These are phyloP conservation scores for Vimba vimba DNA, from an alignment of 2,113 vertebrate species.

Conservation along the genomic window DNA sequence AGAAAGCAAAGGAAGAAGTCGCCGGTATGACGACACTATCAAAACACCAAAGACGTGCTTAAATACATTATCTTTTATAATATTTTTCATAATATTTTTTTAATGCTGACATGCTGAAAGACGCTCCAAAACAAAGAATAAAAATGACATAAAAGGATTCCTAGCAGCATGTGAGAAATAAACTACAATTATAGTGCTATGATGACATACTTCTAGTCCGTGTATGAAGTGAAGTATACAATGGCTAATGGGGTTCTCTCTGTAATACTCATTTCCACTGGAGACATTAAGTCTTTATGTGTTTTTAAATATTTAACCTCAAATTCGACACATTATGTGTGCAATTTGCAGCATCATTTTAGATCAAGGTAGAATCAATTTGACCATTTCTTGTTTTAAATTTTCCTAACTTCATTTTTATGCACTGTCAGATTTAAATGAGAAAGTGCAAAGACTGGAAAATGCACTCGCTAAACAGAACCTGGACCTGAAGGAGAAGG, in stretches of 20 bases:
- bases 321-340: background rate
- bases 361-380: background rate
- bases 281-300: too few species aligned
- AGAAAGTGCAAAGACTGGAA: background rate
- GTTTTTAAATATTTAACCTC: background rate
- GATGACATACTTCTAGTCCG: too few species aligned
- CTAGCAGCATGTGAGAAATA: background rate
- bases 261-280: too few species aligned
- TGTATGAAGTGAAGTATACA: too few species aligned
- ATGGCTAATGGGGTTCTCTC: too few species aligned
- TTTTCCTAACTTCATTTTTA: background rate
- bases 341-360: too few species aligned
- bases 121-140: too few species aligned
- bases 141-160: too few species aligned
- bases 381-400: background rate
- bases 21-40: background rate
- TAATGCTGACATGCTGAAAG: too few species aligned
- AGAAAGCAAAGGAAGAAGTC: background rate
- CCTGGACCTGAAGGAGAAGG: slow-evolving; percentile 46
- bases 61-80: too few species aligned
- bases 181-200: too few species aligned
- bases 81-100: too few species aligned
- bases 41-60: background rate
- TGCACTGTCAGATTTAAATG: slow-evolving; percentile 35
- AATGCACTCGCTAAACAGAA: slow-evolving; percentile 45